A percentile compares a stretch with the other conserved stretches of the same genome.
Conservation (phyloP, 1,140 invertebrate species). For the Brachionus plicatilis region DNA sequence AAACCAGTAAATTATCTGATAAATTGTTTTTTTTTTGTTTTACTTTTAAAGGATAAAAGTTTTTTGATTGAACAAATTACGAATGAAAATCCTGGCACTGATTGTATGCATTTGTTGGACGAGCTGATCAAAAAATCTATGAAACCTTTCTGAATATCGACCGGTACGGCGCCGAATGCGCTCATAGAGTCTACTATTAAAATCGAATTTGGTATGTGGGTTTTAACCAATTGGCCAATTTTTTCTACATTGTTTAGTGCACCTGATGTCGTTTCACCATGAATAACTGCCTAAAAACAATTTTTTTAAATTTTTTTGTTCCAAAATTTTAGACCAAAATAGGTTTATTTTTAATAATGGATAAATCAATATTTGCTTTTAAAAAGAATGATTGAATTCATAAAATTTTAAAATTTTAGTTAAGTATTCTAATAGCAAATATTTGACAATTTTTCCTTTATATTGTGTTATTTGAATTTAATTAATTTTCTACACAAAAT, state of each 20-base stretch:
- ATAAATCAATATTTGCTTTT: too few relatives aligned
- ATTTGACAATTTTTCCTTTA: too few relatives aligned
- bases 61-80: conserved; percentile 52
- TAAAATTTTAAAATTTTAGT: too few relatives aligned
- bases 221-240: conserved; percentile 51
- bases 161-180: conserved; percentile 58
- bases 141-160: conserved; percentile 47
- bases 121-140: conserved; percentile 58
- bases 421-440: too few relatives aligned
- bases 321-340: too few relatives aligned
- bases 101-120: conserved; percentile 60
- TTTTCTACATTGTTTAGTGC: conserved; percentile 57
- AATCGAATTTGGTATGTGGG: conserved; percentile 41
- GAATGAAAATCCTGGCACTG: conserved; percentile 59
- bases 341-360: too few relatives aligned
- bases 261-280: conserved; percentile 59
- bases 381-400: too few relatives aligned
- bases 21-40: neutral
- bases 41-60: conserved; percentile 56
- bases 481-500: too few relatives aligned
- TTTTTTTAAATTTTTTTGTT: neutral
- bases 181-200: conserved; percentile 61
- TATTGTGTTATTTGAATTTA: too few relatives aligned
- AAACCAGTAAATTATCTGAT: neutral
- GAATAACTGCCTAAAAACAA: conserved; percentile 47